Percentiles rank a stretch among this genome's conserved stretches.
phyloP scores from a whole-genome alignment of 2,797 vertebrate genomes.

The Gymnocypris eckloni region DNA sequence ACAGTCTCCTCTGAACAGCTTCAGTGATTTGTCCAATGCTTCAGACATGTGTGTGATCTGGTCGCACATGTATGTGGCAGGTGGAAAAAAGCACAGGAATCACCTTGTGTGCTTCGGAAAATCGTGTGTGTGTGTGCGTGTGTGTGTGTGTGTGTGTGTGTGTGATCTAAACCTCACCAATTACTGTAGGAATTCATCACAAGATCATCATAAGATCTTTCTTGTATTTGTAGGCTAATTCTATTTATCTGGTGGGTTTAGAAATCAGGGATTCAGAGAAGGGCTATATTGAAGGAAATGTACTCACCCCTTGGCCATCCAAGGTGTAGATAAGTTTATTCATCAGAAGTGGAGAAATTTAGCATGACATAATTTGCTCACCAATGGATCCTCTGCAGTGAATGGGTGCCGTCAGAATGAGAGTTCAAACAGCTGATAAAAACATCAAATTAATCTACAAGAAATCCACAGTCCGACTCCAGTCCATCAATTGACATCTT shows the following conservation, averaged over 20 bases:
- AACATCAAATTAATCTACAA: background rate
- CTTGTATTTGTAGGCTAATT: background rate
- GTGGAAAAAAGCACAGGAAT: conserved; percentile 9
- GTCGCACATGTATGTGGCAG: background rate
- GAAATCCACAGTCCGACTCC: too few species aligned
- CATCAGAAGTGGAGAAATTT: background rate
- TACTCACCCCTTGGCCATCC: background rate
- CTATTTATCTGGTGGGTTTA: background rate
- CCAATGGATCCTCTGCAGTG: background rate
- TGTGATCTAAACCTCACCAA: background rate
- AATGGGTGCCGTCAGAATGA: background rate
- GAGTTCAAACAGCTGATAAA: background rate
- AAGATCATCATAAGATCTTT: background rate
- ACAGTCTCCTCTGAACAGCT: background rate
- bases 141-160: too few species aligned
- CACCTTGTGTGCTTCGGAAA: background rate
- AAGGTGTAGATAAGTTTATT: background rate
- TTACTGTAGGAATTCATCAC: background rate
- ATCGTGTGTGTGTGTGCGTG: background rate
- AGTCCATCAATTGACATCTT: too few species aligned
- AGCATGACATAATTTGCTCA: background rate
- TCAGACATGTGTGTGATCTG: background rate
- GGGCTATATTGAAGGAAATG: background rate
- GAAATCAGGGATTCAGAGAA: background rate
- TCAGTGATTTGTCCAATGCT: background rate